phyloP scores from a whole-genome alignment of 2,888 invertebrate genomes.

The Andrena minutula region DNA sequence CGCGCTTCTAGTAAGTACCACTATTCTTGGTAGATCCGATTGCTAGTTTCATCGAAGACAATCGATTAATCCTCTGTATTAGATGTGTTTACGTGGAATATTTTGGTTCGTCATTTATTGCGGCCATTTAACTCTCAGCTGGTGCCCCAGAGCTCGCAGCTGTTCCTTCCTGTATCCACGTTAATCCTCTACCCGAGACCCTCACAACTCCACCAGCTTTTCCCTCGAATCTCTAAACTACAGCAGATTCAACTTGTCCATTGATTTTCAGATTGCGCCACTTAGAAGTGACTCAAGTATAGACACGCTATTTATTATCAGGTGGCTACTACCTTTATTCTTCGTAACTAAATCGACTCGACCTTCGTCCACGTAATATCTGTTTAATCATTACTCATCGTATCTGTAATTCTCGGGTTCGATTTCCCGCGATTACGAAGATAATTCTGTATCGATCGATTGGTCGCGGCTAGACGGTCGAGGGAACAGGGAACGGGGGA shows the following conservation, averaged over 20 bases:
- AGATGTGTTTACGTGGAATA: too few relatives aligned
- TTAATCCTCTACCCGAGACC: neutral
- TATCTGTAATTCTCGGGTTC: neutral
- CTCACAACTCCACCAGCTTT: neutral
- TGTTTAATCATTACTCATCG: neutral
- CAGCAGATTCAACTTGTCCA: neutral
- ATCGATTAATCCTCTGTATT: neutral
- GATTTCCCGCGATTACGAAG: neutral
- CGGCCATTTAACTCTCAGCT: neutral
- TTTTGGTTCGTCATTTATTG: neutral
- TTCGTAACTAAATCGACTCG: neutral
- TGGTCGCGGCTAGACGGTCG: conserved; percentile 1
- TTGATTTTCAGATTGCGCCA: neutral
- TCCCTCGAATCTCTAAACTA: neutral
- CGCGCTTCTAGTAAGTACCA: neutral
- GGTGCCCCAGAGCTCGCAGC: neutral
- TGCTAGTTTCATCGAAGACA: conserved; percentile 6
- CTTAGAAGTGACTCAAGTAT: neutral
- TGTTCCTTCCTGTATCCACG: neutral
- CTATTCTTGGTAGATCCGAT: conserved; percentile 27
- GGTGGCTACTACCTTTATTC: neutral
- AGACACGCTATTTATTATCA: neutral
- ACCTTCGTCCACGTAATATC: neutral
- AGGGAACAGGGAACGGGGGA: neutral
- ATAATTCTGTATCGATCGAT: neutral